phyloP scores from a whole-genome alignment of 2,888 invertebrate species.

The Amphipoea oculea region DNA sequence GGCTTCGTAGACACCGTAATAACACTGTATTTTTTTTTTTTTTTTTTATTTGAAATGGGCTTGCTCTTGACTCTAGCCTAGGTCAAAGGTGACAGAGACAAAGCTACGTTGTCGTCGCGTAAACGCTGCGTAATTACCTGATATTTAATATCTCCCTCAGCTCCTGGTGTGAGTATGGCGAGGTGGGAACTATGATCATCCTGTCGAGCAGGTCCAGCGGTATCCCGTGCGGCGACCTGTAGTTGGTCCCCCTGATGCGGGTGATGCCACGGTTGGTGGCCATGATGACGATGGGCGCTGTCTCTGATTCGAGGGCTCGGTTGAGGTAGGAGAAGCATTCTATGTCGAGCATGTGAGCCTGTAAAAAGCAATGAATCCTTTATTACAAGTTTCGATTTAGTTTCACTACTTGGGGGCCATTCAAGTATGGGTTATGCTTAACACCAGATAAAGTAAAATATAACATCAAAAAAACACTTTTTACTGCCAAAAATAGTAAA shows the following conservation, averaged over 20 bases:
- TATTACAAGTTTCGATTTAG: too few relatives aligned
- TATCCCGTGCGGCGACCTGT: slow-evolving; percentile 98
- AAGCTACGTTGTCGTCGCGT: not conserved
- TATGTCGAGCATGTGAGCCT: slow-evolving; percentile 99
- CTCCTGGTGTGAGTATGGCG: slow-evolving; percentile 96
- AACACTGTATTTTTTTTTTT: too few relatives aligned
- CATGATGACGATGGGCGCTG: slow-evolving; percentile 99
- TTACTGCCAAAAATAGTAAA: too few relatives aligned
- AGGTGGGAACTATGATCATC: slow-evolving; percentile 98
- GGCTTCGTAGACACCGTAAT: too few relatives aligned
- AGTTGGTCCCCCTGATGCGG: slow-evolving; percentile 97
- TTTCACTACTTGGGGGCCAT: too few relatives aligned
- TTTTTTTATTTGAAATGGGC: too few relatives aligned
- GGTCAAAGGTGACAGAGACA: too few relatives aligned
- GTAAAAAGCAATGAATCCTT: slow-evolving; percentile 25
- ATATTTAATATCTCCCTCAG: slow-evolving; percentile 97
- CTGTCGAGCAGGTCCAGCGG: slow-evolving; percentile 99
- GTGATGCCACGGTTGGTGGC: slow-evolving; percentile 99
- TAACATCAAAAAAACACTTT: too few relatives aligned
- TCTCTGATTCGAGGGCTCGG: slow-evolving; percentile 98
- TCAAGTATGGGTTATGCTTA: too few relatives aligned
- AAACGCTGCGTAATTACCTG: slow-evolving; percentile 77
- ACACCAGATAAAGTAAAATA: too few relatives aligned
- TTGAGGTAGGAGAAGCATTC: slow-evolving; percentile 99
- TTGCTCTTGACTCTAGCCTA: too few relatives aligned